Evolutionary conservation across 2,888 invertebrate genomes (phyloP).

Genomic region (Cetonia aurata): DNA sequence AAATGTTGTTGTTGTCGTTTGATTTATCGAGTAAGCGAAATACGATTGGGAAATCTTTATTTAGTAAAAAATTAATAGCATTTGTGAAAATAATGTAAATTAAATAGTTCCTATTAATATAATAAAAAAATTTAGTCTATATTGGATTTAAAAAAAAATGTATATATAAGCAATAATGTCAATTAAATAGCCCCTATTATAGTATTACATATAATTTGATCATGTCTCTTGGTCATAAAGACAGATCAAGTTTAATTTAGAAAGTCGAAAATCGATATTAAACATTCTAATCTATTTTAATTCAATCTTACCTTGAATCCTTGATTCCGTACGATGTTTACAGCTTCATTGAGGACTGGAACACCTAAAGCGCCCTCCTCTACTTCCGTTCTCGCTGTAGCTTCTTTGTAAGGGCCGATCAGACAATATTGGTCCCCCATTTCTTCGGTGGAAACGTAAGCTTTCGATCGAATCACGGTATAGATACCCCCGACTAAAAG

Average conservation of each 20-base stretch:
- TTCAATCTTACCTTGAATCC: slow-evolving; percentile 85
- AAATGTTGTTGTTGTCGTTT: no score
- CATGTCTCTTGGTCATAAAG: neutral
- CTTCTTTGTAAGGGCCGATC: slow-evolving; percentile 95
- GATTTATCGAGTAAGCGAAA: no score
- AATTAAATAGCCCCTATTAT: neutral
- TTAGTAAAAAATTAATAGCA: no score
- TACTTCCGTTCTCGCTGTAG: slow-evolving; percentile 93
- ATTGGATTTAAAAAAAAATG: no score
- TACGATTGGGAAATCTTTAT: no score
- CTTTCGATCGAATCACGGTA: slow-evolving; percentile 98
- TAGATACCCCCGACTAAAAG: slow-evolving; percentile 97
- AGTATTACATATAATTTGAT: neutral
- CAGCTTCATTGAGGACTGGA: slow-evolving; percentile 80
- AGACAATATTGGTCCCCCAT: slow-evolving; percentile 98
- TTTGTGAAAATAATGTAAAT: no score
- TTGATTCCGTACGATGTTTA: slow-evolving; percentile 81
- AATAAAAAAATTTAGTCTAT: no score
- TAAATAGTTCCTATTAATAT: no score
- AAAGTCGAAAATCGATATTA: neutral
- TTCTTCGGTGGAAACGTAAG: slow-evolving; percentile 96
- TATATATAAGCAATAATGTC: no score
- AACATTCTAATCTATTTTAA: slow-evolving; percentile 4
- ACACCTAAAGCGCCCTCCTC: slow-evolving; percentile 90
- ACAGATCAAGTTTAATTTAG: slow-evolving; percentile 7